Base-by-base conservation (phyloP, 2,797 vertebrate genomes). In the Sylvilagus floridanus region DNA sequence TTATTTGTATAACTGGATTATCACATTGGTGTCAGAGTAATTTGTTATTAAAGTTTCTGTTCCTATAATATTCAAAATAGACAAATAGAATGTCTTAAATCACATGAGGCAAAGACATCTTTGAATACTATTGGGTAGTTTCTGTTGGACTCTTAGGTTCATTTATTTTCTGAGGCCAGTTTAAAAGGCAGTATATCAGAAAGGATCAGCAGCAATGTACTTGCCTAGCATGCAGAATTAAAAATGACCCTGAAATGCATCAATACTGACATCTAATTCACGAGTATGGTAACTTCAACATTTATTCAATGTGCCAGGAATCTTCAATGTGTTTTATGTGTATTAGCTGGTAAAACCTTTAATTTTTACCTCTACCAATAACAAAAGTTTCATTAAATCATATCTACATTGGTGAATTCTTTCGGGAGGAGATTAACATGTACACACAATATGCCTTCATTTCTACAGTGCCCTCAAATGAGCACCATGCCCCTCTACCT, bases 221-320 rank as follows among this genome's bases (percentile, higher is more conserved):
- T 71, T 66, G 37, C 30, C 1, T 10, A 87, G 50, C 2, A 65
- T 10, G 7, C 9, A 60, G 19, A 83, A 86, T 21, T 66, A 91
- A 91, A 92, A 90, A 60, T 79, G 68, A 86, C 52, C 82, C 47
- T 82, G 12, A 79, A 93, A 30, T 83, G 50, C 88, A 78, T 71
- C 60, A 85, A 32, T 28, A 86, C 0, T 30, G 26, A 86, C 54
- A 28, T 90, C 94, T 19, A 90, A 72, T 87, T 78, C 68, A 92
- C 66, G 47, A 96, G n/a, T 30, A 78, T 28, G 28, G 75, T 63
- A 37, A 90, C 60, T 95, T 93, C 87, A 93, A 95, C 54, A 85
- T 28, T 73, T 73, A 75, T 17, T 87, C 13, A 68, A n/a, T 63
- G 9, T 88, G 54, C 2, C 63, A 95, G 47, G 17, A 96, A 12